These are phyloP conservation scores for western clawed frog (Xenopus tropicalis) DNA, from an alignment of 2,113 vertebrate species.

Conservation along the genomic window UCB_Xtro_10.0 CM004451.2:63997001-63997500, in stretches of 20 bases:
- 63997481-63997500: constrained; percentile 96
- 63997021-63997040: constrained; percentile 84
- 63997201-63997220: not conserved
- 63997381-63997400: constrained; percentile 96
- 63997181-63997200: not conserved
- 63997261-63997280: constrained; percentile 85
- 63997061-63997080: constrained; percentile 96
- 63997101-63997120: constrained; percentile 93
- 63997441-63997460: constrained; percentile 85
- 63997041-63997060: constrained; percentile 87
- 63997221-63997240: not conserved
- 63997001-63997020: constrained; percentile 86
- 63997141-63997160: constrained; percentile 87
- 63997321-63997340: constrained; percentile 89
- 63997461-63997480: constrained; percentile 93
- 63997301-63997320: constrained; percentile 85
- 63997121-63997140: constrained; percentile 89
- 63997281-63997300: constrained; percentile 87
- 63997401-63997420: constrained; percentile 92
- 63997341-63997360: constrained; percentile 91
- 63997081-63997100: constrained; percentile 89
- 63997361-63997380: constrained; percentile 95
- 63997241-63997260: constrained; percentile 71
- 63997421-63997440: constrained; percentile 91
- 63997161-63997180: not conserved